Evolutionary conservation across 1,140 invertebrate species (phyloP), one percentile per base, ranked within the genome.

Genomic region (Trichonephila clavipes): DNA sequence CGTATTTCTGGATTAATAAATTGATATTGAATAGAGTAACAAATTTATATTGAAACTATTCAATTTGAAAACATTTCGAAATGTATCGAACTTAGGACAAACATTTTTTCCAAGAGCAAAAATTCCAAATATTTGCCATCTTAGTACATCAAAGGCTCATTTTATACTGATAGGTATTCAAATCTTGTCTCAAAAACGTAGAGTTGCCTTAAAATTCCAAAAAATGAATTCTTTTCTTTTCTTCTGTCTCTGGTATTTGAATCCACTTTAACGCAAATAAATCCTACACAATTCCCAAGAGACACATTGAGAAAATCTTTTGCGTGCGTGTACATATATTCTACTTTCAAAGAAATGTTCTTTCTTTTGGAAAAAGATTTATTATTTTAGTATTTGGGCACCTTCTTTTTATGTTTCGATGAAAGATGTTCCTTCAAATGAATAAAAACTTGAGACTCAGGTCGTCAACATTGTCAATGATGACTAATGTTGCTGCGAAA

Each of bases 311-410:
- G n/a, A 21, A 69, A 69, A 24, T 24, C n/a, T 24, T 69, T 69
- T 69, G 10, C 66, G n/a, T 69, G 66, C 66, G 8, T 69, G 10
- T 24, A 69, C 66, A 24, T 69, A 69, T 10, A 69, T 24, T 69
- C 12, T 12, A 24, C n/a, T 24, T 69, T 69, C 66, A 69, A n/a
- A 24, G 66, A 69, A 69, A 69, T 21, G 66, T 69, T 69, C 66
- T 24, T 69, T 21, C n/a, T 24, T n/a, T 69, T 24, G 66, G n/a
- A 69, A 69, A 69, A 69, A 69, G 66, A 69, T 69, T 69, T 69
- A 69, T 69, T 24, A 24, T 69, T 21, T 62, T 21, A 62, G 19
- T 62, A 14, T 62, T 62, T 12, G 16, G 21, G 16, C 62, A 21
- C 18, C 62, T 64, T 19, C 21, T 16, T 64, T 51, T 64, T 64